Percentiles rank a stretch among this genome's conserved stretches.
Conservation (phyloP, 2,888 invertebrate genomes). For the Glyphotaelius pellucidus region DNA sequence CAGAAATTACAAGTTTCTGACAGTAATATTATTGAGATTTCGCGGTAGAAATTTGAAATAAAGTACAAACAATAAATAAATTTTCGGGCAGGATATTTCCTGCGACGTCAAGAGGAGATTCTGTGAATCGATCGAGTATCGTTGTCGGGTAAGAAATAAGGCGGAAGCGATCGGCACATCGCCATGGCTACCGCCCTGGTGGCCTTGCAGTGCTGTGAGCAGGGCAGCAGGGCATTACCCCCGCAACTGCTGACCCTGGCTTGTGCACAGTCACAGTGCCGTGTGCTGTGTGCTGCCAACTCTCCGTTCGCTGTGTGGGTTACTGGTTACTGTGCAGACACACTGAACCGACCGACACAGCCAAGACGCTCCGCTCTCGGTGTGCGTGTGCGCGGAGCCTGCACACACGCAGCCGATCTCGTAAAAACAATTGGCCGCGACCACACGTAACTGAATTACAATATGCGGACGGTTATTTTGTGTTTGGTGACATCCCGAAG, state of each 20-base stretch:
- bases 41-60: not conserved
- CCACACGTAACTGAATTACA: slow-evolving; percentile 53
- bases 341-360: slow-evolving; percentile 21
- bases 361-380: not conserved
- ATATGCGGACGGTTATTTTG: slow-evolving; percentile 55
- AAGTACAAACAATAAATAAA: not conserved
- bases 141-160: slow-evolving; percentile 46
- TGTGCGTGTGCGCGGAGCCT: slow-evolving; percentile 19
- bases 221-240: slow-evolving; percentile 79
- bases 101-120: not conserved
- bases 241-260: slow-evolving; percentile 68
- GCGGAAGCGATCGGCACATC: slow-evolving; percentile 63
- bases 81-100: not conserved
- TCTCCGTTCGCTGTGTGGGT: slow-evolving; percentile 6
- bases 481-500: slow-evolving; percentile 55
- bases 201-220: slow-evolving; percentile 79
- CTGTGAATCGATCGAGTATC: slow-evolving; percentile 22
- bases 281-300: slow-evolving; percentile 57
- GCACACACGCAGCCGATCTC: slow-evolving; percentile 52
- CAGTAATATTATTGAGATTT: not conserved
- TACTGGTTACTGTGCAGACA: not conserved
- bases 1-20: not conserved
- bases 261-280: slow-evolving; percentile 58
- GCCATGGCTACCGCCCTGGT: slow-evolving; percentile 75
- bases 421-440: slow-evolving; percentile 55